Percentiles rank a stretch among this genome's conserved stretches.
These are phyloP conservation scores for Acanthisitta chloris DNA, from an alignment of 2,113 vertebrate genomes.

Conservation along the genomic window DNA sequence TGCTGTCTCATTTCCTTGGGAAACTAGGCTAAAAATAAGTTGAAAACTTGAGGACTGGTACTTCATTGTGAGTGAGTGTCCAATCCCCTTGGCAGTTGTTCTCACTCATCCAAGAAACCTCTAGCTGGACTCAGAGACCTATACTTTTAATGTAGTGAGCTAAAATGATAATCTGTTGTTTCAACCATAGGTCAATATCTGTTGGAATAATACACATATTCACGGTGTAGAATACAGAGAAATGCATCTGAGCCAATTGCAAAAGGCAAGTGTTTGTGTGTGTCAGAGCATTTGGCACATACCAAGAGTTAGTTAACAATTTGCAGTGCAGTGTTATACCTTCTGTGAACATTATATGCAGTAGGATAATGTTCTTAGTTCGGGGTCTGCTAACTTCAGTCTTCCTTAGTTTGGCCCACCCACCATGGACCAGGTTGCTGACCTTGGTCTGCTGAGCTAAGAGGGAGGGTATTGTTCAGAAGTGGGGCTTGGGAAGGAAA, in stretches of 20 bases:
- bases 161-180: neutral
- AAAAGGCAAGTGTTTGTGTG: neutral
- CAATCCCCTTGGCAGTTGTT: neutral
- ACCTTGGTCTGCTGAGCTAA: neutral
- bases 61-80: neutral
- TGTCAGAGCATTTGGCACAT: neutral
- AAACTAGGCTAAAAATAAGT: slow-evolving; percentile 38
- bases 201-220: neutral
- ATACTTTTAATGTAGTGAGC: neutral
- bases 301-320: neutral
- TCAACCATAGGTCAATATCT: neutral
- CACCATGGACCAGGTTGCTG: neutral
- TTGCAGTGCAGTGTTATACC: neutral
- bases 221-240: neutral
- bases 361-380: neutral
- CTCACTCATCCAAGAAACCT: neutral
- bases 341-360: neutral
- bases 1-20: slow-evolving; percentile 41
- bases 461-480: neutral
- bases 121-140: neutral
- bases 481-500: neutral
- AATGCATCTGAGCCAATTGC: neutral
- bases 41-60: neutral
- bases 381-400: neutral
- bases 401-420: neutral